Evolutionary conservation across 2,113 vertebrate genomes (phyloP).

Genomic region (Toxostoma redivivum): DNA sequence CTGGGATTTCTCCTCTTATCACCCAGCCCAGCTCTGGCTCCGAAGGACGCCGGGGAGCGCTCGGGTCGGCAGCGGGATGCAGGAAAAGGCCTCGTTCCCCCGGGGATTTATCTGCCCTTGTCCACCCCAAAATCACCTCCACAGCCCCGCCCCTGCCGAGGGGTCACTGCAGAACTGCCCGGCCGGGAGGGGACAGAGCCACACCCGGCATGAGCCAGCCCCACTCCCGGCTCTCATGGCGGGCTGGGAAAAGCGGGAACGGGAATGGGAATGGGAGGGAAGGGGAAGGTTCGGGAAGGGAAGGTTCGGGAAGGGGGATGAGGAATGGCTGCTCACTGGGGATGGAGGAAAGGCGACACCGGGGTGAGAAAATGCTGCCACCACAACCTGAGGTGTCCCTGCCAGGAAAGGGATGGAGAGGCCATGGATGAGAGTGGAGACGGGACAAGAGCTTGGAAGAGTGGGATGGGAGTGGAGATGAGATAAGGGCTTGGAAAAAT

Average conservation of each 20-base stretch:
- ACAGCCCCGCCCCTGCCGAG: fast-evolving
- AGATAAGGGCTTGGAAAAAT: not conserved
- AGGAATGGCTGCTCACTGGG: fast-evolving
- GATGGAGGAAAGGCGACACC: not conserved
- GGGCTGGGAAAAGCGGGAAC: not conserved
- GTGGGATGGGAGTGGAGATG: not conserved
- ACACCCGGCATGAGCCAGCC: not conserved
- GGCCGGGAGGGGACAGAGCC: not conserved
- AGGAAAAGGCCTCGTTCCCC: not conserved
- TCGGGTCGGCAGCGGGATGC: not conserved
- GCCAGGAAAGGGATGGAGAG: not conserved
- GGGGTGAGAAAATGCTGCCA: fast-evolving
- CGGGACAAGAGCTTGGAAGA: not conserved
- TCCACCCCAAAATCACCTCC: not conserved
- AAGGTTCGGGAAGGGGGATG: no score
- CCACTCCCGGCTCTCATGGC: not conserved
- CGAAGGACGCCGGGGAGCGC: not conserved
- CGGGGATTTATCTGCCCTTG: not conserved
- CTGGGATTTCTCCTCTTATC: not conserved
- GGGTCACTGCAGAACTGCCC: not conserved
- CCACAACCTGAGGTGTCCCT: not conserved
- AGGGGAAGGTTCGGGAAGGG: fast-evolving
- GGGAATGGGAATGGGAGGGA: fast-evolving
- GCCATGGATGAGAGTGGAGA: not conserved
- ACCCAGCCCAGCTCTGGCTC: not conserved